Conservation (phyloP, 2,113 vertebrate species). For the Willisornis vidua region DNA sequence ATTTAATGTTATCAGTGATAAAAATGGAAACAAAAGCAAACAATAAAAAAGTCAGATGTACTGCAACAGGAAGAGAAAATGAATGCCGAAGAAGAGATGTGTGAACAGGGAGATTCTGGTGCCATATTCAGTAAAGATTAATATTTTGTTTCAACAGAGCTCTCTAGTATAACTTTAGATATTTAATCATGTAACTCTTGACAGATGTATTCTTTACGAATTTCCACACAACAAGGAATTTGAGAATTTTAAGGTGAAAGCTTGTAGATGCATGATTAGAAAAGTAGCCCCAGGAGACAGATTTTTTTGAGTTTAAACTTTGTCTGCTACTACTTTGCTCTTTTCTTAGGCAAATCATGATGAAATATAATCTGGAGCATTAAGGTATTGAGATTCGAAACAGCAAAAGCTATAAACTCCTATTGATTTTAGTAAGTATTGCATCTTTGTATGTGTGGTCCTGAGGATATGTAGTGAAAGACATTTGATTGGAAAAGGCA, state of each 20-base stretch:
- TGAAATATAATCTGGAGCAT: neutral
- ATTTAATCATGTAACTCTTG: neutral
- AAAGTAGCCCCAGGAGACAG: neutral
- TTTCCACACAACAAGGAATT: neutral
- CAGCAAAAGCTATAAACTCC: neutral
- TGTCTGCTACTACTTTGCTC: neutral
- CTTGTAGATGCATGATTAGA: neutral
- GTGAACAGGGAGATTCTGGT: neutral
- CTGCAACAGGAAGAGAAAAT: neutral
- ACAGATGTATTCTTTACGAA: neutral
- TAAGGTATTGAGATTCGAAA: neutral
- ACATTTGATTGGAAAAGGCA: neutral
- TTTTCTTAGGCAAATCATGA: neutral
- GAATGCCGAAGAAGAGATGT: neutral
- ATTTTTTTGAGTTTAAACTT: neutral
- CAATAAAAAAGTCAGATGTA: neutral
- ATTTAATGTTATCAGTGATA: neutral
- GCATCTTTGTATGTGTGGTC: neutral
- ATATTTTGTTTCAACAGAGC: constrained; percentile 30
- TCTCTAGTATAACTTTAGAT: neutral
- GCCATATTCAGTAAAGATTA: constrained; percentile 13
- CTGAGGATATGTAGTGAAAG: neutral
- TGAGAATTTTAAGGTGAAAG: neutral
- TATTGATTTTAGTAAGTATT: neutral
- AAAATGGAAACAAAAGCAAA: neutral